Conservation (phyloP, 2,888 invertebrate genomes). For the Catocala sponsa region DNA sequence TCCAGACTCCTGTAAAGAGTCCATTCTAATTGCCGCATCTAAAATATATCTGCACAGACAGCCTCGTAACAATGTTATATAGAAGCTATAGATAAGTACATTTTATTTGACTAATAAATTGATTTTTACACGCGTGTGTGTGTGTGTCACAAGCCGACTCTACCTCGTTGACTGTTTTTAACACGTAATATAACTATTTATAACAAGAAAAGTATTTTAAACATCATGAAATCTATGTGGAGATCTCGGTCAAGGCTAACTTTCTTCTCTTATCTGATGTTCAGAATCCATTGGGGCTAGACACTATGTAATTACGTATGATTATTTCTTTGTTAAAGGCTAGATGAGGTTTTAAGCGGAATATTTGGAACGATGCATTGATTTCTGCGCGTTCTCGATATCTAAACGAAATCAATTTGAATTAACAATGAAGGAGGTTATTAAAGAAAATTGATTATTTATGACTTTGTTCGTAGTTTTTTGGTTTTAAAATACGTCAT, state of each 20-base stretch:
- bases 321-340: background rate
- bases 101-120: slow-evolving; percentile 19
- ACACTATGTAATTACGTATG: slow-evolving; percentile 19
- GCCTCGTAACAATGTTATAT: too few relatives aligned
- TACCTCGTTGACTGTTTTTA: slow-evolving; percentile 22
- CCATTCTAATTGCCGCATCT: too few relatives aligned
- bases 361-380: too few relatives aligned
- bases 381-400: too few relatives aligned
- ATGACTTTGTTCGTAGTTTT: too few relatives aligned
- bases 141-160: slow-evolving; percentile 10
- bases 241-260: slow-evolving; percentile 46
- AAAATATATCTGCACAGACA: too few relatives aligned
- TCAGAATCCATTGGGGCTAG: slow-evolving; percentile 23
- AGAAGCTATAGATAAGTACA: background rate
- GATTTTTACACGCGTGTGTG: slow-evolving; percentile 12
- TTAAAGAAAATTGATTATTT: too few relatives aligned
- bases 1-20: too few relatives aligned
- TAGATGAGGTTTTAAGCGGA: too few relatives aligned
- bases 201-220: slow-evolving; percentile 32
- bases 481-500: too few relatives aligned
- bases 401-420: too few relatives aligned
- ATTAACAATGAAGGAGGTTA: too few relatives aligned
- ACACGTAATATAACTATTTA: slow-evolving; percentile 40
- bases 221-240: slow-evolving; percentile 40
- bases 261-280: slow-evolving; percentile 45